Percentiles rank a stretch among this genome's conserved stretches.
These are phyloP conservation scores for Neomicropteryx cornuta DNA, from an alignment of 1,140 invertebrate genomes.

Conservation along the genomic window DNA sequence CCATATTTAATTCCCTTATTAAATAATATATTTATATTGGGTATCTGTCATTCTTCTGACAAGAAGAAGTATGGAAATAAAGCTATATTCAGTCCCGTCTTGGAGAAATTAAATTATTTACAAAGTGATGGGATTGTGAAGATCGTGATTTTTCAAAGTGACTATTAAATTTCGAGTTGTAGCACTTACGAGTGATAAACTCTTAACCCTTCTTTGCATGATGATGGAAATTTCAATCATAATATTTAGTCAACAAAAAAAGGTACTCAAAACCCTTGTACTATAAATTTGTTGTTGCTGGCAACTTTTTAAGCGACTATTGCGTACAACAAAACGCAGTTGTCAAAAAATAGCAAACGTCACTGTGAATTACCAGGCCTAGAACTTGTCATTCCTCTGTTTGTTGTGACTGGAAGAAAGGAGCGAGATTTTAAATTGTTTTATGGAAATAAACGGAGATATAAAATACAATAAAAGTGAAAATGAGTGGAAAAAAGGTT, in stretches of 20 bases:
- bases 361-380: slow-evolving; percentile 19
- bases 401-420: slow-evolving; percentile 18
- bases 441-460: slow-evolving; percentile 17
- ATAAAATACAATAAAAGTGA: slow-evolving; percentile 16
- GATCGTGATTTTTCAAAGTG: no score
- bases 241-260: slow-evolving; percentile 15
- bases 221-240: slow-evolving; percentile 17
- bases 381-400: slow-evolving; percentile 18
- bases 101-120: no score
- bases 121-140: no score
- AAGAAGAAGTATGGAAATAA: no score
- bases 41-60: no score
- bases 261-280: slow-evolving; percentile 17
- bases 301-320: slow-evolving; percentile 18
- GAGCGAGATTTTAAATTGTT: slow-evolving; percentile 16
- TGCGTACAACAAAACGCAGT: slow-evolving; percentile 19
- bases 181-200: no score
- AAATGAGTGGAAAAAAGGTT: slow-evolving; percentile 18
- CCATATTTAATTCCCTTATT: no score
- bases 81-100: no score
- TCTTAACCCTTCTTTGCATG: slow-evolving; percentile 15
- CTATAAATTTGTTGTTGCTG: slow-evolving; percentile 20
- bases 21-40: no score
- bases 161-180: no score
- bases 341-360: slow-evolving; percentile 19